Evolutionary conservation across 1,140 invertebrate species (phyloP).

Genomic region (Aphelinus certus): DNA sequence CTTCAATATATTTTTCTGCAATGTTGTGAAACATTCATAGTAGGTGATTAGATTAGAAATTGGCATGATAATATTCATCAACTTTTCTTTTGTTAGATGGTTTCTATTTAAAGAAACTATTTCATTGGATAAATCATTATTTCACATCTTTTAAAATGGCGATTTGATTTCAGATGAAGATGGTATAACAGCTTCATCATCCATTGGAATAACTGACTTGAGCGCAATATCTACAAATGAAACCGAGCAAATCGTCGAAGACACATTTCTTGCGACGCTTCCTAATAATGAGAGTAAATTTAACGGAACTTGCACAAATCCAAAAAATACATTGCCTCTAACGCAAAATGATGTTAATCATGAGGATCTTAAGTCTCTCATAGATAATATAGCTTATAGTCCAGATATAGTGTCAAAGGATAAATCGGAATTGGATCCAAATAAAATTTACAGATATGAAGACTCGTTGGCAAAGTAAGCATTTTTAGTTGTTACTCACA

Average conservation of each 20-base stretch:
- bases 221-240: constrained; percentile 16
- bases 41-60: neutral
- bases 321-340: constrained; percentile 7
- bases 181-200: constrained; percentile 6
- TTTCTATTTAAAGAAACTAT: too few relatives aligned
- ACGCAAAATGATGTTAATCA: neutral
- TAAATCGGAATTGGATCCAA: neutral
- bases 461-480: too few relatives aligned
- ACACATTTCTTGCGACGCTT: constrained; percentile 18
- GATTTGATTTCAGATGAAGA: constrained; percentile 18
- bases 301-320: constrained; percentile 17
- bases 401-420: constrained; percentile 21
- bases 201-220: constrained; percentile 17
- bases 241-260: constrained; percentile 23
- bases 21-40: neutral
- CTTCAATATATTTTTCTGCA: too few relatives aligned
- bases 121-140: too few relatives aligned
- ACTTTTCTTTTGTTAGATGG: too few relatives aligned
- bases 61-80: too few relatives aligned
- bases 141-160: too few relatives aligned
- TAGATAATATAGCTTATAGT: constrained; percentile 16
- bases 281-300: constrained; percentile 9
- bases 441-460: constrained; percentile 10
- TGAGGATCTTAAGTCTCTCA: neutral
- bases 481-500: too few relatives aligned